Conservation (phyloP, 2,888 invertebrate species). For the Drosophila borealis region DNA sequence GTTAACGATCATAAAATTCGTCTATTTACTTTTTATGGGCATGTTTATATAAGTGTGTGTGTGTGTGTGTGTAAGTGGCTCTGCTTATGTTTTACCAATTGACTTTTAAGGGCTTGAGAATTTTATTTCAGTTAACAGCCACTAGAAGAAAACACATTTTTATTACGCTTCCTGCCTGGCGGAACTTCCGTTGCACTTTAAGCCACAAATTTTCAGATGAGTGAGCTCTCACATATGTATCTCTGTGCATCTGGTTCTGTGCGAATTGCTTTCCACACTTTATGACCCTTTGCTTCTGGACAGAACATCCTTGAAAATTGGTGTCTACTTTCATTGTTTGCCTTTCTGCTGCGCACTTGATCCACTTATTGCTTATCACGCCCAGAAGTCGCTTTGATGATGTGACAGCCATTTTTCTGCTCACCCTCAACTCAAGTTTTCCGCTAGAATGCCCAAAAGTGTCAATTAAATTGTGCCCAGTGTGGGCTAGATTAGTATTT, state of each 20-base stretch:
- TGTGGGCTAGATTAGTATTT: too few species aligned
- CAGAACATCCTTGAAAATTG: slow-evolving; percentile 7
- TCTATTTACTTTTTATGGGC: slow-evolving; percentile 18
- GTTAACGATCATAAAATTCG: slow-evolving; percentile 46
- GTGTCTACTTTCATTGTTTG: slow-evolving; percentile 16
- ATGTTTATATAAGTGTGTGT: slow-evolving; percentile 8
- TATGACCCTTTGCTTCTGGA: slow-evolving; percentile 4
- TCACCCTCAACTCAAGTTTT: too few species aligned
- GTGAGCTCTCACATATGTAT: not conserved
- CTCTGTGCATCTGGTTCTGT: not conserved
- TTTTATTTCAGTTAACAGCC: slow-evolving; percentile 23
- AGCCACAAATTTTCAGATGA: slow-evolving; percentile 6
- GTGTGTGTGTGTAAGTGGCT: slow-evolving; percentile 18
- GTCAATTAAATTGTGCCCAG: too few species aligned
- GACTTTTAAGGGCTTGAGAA: slow-evolving; percentile 34
- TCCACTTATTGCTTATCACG: slow-evolving; percentile 6
- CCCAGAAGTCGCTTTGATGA: slow-evolving; percentile 2
- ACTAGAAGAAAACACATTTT: slow-evolving; percentile 5
- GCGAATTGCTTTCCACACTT: slow-evolving; percentile 3
- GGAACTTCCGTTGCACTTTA: slow-evolving; percentile 4
- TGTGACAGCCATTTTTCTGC: not conserved
- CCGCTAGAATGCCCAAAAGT: too few species aligned
- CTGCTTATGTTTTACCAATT: slow-evolving; percentile 53
- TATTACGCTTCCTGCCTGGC: slow-evolving; percentile 3
- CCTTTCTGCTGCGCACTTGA: not conserved